Base-by-base conservation (phyloP, 2,113 vertebrate genomes). In the Pholis gunnellus region DNA sequence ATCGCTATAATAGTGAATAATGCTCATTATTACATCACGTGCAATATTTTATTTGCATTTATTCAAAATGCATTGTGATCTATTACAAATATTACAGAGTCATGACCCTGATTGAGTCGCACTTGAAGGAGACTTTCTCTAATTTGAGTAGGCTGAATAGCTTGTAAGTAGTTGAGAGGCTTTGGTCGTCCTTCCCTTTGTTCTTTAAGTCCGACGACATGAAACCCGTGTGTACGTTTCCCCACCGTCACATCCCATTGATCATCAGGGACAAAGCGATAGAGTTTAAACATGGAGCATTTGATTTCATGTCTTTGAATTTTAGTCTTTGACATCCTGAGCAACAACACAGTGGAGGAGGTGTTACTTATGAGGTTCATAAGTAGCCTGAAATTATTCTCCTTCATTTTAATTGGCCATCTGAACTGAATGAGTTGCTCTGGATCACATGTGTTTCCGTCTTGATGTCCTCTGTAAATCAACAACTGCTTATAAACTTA, bases 171-270 rank as follows among this genome's bases (percentile, higher is more conserved):
- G 54, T 7, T 6, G 44, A 27, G 46, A 27, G 20, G 14, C 65
- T 87, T 81, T 72, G 76, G 84, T 89, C 54, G 29, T 18, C 31
- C n/a, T 17, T 9, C n/a, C 3, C 66, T 89, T 80, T 86, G 77
- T 78, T 83, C 70, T 77, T 64, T 9, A 46, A 75, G 50, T 69
- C 61, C 18, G 29, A 44, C 15, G 78, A 82, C 86, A 70, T 73
- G 42, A 56, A 88, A 79, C 46, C 75, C 7, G 44, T 78, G 57
- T 64, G 34, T 27, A 50, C 8, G 2, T 15, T 60, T 65, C 46
- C 29, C 9, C 65, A 44, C 64, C 34, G 18, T 70, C 75, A 46
- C 57, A 65, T 72, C 50, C 44, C 52, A 48, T 52, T 69, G 25
- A 73, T 76, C 72, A 73, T 20, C 9, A 9, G 9, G 82, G 82